Conservation (phyloP, 2,797 vertebrate genomes). For the Carapus acus region DNA sequence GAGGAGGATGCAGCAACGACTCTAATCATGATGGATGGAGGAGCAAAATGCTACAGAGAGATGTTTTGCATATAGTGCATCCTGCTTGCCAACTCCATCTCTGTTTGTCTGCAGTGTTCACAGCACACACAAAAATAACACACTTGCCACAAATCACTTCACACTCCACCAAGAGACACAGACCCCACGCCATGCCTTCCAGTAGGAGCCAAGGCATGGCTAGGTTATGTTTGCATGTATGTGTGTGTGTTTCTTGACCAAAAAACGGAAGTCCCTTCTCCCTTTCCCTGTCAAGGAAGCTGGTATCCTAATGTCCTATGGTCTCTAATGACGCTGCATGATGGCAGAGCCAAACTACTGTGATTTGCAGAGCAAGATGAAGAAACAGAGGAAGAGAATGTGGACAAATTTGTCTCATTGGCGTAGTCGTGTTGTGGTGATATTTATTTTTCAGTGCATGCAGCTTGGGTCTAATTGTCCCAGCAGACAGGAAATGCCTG, state of each 20-base stretch:
- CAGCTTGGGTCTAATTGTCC: slow-evolving; percentile 41
- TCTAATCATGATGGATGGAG: slow-evolving; percentile 45
- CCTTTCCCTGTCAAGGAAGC: slow-evolving; percentile 1
- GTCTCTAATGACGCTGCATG: too few relatives aligned
- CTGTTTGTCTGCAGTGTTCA: not conserved
- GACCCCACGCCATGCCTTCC: not conserved
- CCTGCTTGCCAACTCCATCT: not conserved
- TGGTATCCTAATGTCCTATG: not conserved
- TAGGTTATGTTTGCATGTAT: not conserved
- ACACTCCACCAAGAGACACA: slow-evolving; percentile 3
- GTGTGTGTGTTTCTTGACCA: slow-evolving; percentile 22
- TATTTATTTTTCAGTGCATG: slow-evolving; percentile 26
- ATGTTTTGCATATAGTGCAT: slow-evolving; percentile 5
- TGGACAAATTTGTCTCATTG: slow-evolving; percentile 20
- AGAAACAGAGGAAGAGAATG: not conserved
- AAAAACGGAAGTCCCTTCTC: too few relatives aligned
- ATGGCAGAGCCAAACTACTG: too few relatives aligned
- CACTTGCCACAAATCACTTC: slow-evolving; percentile 1
- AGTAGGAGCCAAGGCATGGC: not conserved
- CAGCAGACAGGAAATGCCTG: slow-evolving; percentile 53
- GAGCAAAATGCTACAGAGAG: slow-evolving; percentile 8
- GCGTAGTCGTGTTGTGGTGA: slow-evolving; percentile 1
- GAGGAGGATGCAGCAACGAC: slow-evolving; percentile 30
- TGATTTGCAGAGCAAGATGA: not conserved
- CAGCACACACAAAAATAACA: not conserved